These are phyloP conservation scores for Terebella lapidaria DNA, from an alignment of 2,888 invertebrate species.

Conservation along the genomic window DNA sequence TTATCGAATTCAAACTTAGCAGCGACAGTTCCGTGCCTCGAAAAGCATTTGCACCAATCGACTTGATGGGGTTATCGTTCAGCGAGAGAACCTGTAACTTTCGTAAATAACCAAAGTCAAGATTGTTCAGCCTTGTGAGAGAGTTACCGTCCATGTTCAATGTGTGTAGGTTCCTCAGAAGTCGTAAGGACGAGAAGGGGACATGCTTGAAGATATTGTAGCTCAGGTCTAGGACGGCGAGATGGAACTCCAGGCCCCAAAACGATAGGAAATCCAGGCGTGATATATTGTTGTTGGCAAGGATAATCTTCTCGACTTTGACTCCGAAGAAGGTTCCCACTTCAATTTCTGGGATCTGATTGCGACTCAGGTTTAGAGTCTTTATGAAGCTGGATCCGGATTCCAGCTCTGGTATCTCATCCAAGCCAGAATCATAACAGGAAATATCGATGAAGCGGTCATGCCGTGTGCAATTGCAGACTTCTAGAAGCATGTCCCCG, in stretches of 20 bases:
- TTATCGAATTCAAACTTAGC: slow-evolving; percentile 13
- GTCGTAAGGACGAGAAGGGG: slow-evolving; percentile 19
- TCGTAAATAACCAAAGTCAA: slow-evolving; percentile 13
- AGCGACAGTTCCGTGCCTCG: slow-evolving; percentile 18
- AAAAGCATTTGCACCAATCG: slow-evolving; percentile 11
- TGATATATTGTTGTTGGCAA: slow-evolving; percentile 18
- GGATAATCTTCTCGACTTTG: slow-evolving; percentile 18
- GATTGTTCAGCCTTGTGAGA: slow-evolving; percentile 10
- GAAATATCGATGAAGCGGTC: too few relatives aligned
- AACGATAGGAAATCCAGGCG: slow-evolving; percentile 19
- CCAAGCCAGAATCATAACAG: too few relatives aligned
- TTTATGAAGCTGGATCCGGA: slow-evolving; percentile 16
- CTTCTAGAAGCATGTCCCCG: too few relatives aligned
- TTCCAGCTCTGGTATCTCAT: too few relatives aligned
- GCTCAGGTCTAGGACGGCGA: slow-evolving; percentile 23
- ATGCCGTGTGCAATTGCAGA: too few relatives aligned
- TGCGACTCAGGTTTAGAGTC: slow-evolving; percentile 20
- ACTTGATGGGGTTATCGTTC: slow-evolving; percentile 21
- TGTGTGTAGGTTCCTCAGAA: slow-evolving; percentile 17
- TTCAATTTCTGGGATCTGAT: slow-evolving; percentile 12
- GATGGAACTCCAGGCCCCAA: slow-evolving; percentile 24
- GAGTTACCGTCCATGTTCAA: slow-evolving; percentile 20
- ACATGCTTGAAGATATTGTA: slow-evolving; percentile 18
- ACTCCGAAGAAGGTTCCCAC: slow-evolving; percentile 23
- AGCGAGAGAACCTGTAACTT: slow-evolving; percentile 19